phyloP scores from a whole-genome alignment of 2,113 vertebrate species.

The Gallinago media region DNA sequence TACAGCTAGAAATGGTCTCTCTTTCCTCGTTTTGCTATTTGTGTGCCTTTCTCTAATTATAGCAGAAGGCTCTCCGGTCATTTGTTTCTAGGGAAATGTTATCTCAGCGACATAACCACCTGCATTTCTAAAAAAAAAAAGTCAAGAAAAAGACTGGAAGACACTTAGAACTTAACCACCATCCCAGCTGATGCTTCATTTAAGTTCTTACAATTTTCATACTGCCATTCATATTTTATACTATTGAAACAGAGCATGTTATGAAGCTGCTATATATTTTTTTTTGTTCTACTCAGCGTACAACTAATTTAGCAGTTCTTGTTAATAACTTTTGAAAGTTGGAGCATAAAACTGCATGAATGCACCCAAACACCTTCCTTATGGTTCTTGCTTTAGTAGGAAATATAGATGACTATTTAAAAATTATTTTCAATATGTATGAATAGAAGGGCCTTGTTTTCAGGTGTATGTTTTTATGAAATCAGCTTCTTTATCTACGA shows the following conservation, averaged over 20 bases:
- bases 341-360: neutral
- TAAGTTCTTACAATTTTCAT: neutral
- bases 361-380: neutral
- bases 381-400: neutral
- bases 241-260: neutral
- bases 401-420: neutral
- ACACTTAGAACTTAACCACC: neutral
- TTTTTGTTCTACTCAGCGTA: neutral
- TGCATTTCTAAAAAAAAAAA: neutral
- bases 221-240: neutral
- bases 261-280: neutral
- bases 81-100: neutral
- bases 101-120: neutral
- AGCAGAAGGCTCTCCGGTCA: neutral
- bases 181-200: too few species aligned
- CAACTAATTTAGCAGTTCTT: neutral
- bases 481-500: neutral
- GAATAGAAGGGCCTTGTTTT: neutral
- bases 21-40: neutral
- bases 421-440: neutral
- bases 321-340: neutral
- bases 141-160: neutral
- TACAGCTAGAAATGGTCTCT: neutral
- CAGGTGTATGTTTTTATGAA: neutral
- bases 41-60: neutral